These are phyloP conservation scores for Eulimnadia texana DNA, from an alignment of 1,140 invertebrate genomes.

Conservation along the genomic window DNA sequence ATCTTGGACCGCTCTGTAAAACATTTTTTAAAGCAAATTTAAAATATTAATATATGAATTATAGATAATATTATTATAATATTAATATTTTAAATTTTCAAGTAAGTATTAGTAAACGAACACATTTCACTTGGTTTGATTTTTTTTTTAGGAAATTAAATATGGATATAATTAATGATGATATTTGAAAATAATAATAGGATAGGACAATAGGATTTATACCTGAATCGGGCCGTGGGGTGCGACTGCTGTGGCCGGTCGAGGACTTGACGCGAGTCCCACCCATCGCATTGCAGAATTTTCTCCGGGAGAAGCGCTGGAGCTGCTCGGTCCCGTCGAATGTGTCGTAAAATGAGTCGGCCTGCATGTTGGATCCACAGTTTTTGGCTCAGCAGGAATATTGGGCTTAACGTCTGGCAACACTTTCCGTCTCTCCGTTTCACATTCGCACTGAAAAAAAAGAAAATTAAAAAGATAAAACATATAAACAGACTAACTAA, in stretches of 20 bases:
- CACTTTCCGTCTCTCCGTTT: slow-evolving; percentile 73
- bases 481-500: slow-evolving; percentile 20
- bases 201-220: neutral
- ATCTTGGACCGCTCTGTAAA: slow-evolving; percentile 3
- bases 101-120: too few relatives aligned
- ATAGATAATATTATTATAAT: too few relatives aligned
- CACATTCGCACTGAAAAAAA: slow-evolving; percentile 73
- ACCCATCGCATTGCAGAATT: slow-evolving; percentile 11
- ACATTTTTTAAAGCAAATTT: neutral
- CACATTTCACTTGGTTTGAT: too few relatives aligned
- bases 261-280: slow-evolving; percentile 8
- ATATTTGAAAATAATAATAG: neutral
- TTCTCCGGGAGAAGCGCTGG: neutral
- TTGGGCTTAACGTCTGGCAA: too few relatives aligned
- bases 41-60: too few relatives aligned
- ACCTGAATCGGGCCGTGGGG: slow-evolving; percentile 9
- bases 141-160: too few relatives aligned
- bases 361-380: too few relatives aligned
- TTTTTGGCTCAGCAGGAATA: too few relatives aligned
- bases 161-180: neutral
- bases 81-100: too few relatives aligned
- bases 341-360: neutral
- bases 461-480: slow-evolving; percentile 30
- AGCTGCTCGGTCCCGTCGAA: neutral
- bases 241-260: slow-evolving; percentile 15